phyloP scores from a whole-genome alignment of 2,888 invertebrate genomes.

The Chloroclystis v-ata region DNA sequence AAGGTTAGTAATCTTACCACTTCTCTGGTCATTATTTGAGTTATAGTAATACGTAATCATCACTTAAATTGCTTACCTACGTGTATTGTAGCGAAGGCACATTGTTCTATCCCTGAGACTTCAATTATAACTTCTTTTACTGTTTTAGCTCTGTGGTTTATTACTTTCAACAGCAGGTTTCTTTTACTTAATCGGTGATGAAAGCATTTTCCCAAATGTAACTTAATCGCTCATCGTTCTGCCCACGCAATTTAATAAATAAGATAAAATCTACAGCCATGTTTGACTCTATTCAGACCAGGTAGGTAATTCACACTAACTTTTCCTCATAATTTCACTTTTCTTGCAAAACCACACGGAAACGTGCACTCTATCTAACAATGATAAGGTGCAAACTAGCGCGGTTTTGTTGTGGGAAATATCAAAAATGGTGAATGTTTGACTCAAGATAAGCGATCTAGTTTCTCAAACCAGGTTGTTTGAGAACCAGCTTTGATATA shows the following conservation, averaged over 20 bases:
- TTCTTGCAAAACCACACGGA: constrained; percentile 4
- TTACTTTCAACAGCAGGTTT: too few relatives aligned
- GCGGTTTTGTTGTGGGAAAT: constrained; percentile 21
- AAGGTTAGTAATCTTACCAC: too few relatives aligned
- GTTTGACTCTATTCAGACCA: constrained; percentile 19
- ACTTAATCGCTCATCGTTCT: too few relatives aligned
- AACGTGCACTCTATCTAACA: constrained; percentile 4
- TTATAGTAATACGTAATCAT: too few relatives aligned
- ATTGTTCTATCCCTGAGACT: too few relatives aligned
- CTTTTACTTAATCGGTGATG: too few relatives aligned
- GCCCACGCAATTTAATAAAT: neutral
- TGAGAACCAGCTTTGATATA: neutral
- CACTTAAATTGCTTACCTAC: too few relatives aligned
- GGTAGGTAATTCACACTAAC: constrained; percentile 28
- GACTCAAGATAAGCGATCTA: constrained; percentile 25
- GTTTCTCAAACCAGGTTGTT: constrained; percentile 21
- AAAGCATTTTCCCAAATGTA: too few relatives aligned
- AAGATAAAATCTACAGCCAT: constrained; percentile 2
- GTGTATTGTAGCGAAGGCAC: too few relatives aligned
- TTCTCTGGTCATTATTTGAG: too few relatives aligned
- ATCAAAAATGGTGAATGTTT: constrained; percentile 24
- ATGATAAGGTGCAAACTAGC: neutral
- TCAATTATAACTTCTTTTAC: too few relatives aligned
- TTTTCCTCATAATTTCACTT: constrained; percentile 31
- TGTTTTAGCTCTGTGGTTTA: too few relatives aligned